phyloP scores from a whole-genome alignment of 92 coral and sea anemone species.

The Virgularia gustaviana region DNA sequence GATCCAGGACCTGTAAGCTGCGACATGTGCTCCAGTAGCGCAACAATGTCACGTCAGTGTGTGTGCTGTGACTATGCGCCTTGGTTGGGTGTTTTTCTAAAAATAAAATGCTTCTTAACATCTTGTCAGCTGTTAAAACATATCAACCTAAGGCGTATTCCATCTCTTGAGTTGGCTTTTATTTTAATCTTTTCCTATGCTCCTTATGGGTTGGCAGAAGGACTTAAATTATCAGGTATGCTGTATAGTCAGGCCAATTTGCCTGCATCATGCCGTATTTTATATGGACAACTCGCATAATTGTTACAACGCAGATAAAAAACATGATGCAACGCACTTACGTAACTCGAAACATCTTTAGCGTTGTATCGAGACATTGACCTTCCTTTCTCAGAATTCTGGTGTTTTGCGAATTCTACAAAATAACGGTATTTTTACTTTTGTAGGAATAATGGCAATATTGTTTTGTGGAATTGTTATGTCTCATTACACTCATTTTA shows the following conservation, averaged over 20 bases:
- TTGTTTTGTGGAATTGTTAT: constrained; percentile 94
- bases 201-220: constrained; percentile 97
- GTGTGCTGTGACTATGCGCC: not conserved
- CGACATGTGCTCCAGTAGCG: too few relatives aligned
- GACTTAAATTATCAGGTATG: constrained; percentile 88
- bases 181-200: constrained; percentile 93
- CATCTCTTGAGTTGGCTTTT: constrained; percentile 88
- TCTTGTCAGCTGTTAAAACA: constrained; percentile 72
- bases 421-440: too few relatives aligned
- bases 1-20: too few relatives aligned
- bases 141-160: constrained; percentile 81
- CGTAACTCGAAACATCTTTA: too few relatives aligned
- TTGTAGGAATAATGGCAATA: constrained; percentile 93
- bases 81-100: not conserved
- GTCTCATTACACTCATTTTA: constrained; percentile 99
- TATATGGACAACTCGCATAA: too few relatives aligned
- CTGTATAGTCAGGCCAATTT: not conserved
- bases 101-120: constrained; percentile 54
- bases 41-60: too few relatives aligned
- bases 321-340: too few relatives aligned
- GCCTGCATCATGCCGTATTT: not conserved
- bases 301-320: too few relatives aligned
- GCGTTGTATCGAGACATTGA: too few relatives aligned
- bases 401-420: too few relatives aligned
- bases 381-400: too few relatives aligned